Base-by-base conservation (phyloP, 2,113 vertebrate genomes). In the Callaeas wilsoni region DNA sequence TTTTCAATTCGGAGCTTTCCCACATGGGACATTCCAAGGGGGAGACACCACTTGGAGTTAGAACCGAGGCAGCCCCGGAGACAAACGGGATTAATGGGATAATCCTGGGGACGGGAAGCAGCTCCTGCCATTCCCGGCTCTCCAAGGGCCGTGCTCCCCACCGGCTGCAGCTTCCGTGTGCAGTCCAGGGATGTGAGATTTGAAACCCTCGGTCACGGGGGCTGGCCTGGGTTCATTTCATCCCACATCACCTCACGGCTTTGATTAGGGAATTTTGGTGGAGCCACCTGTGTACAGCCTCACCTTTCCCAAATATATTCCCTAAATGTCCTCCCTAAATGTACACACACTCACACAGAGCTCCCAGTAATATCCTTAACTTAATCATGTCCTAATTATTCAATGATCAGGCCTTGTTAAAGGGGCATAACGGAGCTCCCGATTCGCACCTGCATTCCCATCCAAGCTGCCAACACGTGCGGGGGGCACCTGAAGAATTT, bases 31-130 rank as follows among this genome's bases (percentile, higher is more conserved):
- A 50, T 86, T 93, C 80, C 78, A 7, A 82, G 95, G 97, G 97
- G 90, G 94, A 96, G 93, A 82, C 94, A 97, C 62, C 94, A 82
- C 86, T 96, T 86, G n/a, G 95, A 94, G 75, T 95, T 70, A 75
- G 95, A 96, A 91, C 32, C 11, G 70, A 97, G 96, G 95, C 96
- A 88, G 91, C 97, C 94, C 93, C 25, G 55, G 94, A 96, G 96
- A 97, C 92, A 95, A n/a, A n/a, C 35, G 81, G 95, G 96, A 97
- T 97, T 93, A 95, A 97, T 97, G 96, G 97, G 96, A 96, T 94
- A 93, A 97, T 95, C 92, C 89, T 73, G 92, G 86, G 90, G 93
- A 95, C 96, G 78, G 82, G 96, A 96, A 95, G 97, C 97, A 95
- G 94, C 87, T 88, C 86, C 97, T 97, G 97, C 97, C 90, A 80